These are phyloP conservation scores for Sebastes miniatus DNA, from an alignment of 2,797 vertebrate species.

Conservation along the genomic window DNA sequence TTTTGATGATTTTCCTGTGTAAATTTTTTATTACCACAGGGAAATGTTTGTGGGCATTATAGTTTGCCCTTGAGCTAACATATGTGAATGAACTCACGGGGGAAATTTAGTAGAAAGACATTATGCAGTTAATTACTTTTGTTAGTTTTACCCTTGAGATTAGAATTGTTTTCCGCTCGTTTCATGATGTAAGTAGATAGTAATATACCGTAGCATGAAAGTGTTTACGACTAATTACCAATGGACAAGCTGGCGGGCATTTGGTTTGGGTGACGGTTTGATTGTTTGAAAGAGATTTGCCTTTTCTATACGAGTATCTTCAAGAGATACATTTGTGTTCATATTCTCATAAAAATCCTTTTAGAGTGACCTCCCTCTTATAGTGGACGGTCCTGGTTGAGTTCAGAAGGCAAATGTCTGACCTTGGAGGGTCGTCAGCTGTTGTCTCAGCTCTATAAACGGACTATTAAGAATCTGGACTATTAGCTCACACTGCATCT, in stretches of 20 bases:
- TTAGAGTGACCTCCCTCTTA: neutral
- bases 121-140: constrained; percentile 13
- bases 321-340: neutral
- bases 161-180: constrained; percentile 5
- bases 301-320: neutral
- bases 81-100: neutral
- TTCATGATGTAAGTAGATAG: constrained; percentile 1
- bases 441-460: neutral
- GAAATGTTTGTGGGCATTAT: neutral
- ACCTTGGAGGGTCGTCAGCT: neutral
- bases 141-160: constrained; percentile 16
- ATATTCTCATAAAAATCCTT: neutral
- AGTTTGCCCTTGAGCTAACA: constrained; percentile 13
- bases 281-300: neutral
- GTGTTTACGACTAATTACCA: neutral
- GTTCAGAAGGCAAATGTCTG: neutral
- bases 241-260: neutral
- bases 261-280: neutral
- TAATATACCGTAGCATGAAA: neutral
- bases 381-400: neutral
- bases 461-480: neutral
- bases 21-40: neutral
- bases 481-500: neutral
- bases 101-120: constrained; percentile 33
- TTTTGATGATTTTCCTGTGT: neutral